Base-by-base conservation (phyloP, 2,888 invertebrate genomes). In the Willowsia nigromaculata region DNA sequence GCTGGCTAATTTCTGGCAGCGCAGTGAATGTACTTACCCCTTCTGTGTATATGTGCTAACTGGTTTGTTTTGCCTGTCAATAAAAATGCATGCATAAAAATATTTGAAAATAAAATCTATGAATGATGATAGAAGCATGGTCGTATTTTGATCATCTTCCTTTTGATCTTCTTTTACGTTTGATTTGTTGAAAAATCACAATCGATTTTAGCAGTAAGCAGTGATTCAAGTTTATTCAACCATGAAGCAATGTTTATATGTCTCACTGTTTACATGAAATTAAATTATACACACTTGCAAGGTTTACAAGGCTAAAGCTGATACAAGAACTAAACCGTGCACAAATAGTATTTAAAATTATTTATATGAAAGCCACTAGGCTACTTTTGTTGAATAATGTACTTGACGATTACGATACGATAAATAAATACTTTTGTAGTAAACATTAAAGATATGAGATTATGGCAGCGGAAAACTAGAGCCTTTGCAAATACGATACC, bases 61-160 rank as follows among this genome's bases (percentile, higher is more conserved):
- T 84, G 84, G 84, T 84, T 84, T 84, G 71, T 68, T 68, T 84
- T 81, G 59, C 65, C 43, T 82, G 82, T 65, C 62, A 82, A 59
- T 81, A 59, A 56, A 78, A 53, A 80, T 78, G 76, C 50, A n/a
- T n/a, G 76, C 62, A 11, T 59, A 33, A 62, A 62, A 33, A 62
- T 15, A 71, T 18, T 15, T 1, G 47, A 74, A 7, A 30, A 18
- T 25, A 27, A 15, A 71, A 3, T 15, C 25, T 47, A n/a, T 30
- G 33, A 78, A 50, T 74, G 74, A 47, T 27, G 40, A 74, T 43
- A 11, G 13, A 15, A 47, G 11, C 53, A 50, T 78, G 22, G 15
- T 33, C 30, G 9, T 62, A 56, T 7, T 25, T 25, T 56, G 18
- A 18, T 13, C 33, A 33, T 53, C 22, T 53, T 30, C 25, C 15